Evolutionary conservation across 2,797 vertebrate species (phyloP), one percentile per base, ranked within the genome.

Genomic region (Mus caroli): DNA sequence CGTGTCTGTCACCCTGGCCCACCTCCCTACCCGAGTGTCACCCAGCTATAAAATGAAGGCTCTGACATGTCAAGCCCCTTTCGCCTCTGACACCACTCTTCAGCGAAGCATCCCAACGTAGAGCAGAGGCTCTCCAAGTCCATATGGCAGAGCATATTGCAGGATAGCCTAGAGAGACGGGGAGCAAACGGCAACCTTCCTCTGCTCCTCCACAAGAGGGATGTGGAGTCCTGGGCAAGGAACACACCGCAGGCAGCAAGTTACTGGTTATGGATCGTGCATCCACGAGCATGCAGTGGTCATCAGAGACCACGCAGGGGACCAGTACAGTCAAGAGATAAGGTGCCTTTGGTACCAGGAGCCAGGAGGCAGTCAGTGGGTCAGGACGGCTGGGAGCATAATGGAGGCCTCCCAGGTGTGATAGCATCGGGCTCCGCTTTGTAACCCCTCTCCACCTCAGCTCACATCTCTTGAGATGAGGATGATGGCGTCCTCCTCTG

Each of bases 351-450:
- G 4, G n/a, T 52, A 46, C 2, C 13, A 28, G 46, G 62, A 40
- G 52, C 69, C 86, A n/a, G 22, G 40, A 24, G 28, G 37, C 7
- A 0, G 56, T 17, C 28, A 3, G 19, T 15, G 15, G 9, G 11
- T 24, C 52, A 4, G 3, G n/a, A 2, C 3, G 50, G n/a, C 58
- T 5, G 31, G 11, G 20, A 76, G 69, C 11, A 3, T n/a, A 5
- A 17, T 1, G 8, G 22, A 56, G 9, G 40, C 4, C 69, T 52
- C 17, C 1, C 56, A 54, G n/a, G 3, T 1, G 6, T 28, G 40
- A 4, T 5, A 13, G 19, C n/a, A 3, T 14, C 58, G 1, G 19
- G 19, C 22, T 13, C n/a, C 6, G 3, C 75, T 34, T 1, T 14
- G 22, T 13, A 54, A 15, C 22, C 34, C 14, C n/a, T 14, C 34